Evolutionary conservation across 35 echinoderm and acorn worm species (phyloP), one percentile per base, ranked within the genome.

Genomic region (Heliocidaris erythrogramma): DNA sequence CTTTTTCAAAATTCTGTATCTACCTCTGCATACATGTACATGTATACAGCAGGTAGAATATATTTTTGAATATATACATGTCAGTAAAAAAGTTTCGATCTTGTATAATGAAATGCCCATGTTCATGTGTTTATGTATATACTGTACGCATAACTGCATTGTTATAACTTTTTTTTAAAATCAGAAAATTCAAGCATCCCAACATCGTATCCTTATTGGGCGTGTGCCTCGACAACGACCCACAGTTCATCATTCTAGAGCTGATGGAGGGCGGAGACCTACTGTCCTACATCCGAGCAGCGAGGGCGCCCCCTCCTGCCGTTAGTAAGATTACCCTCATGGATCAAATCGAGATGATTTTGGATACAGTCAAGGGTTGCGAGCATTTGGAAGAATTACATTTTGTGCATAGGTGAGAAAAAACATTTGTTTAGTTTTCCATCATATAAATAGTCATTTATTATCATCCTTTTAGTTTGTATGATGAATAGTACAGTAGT

Each of bases 181-280:
- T 78, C 96, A 99, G 98, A 65, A 99, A 99, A 85, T 99, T 99
- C 94, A 95, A 99, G 53, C 94, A 99, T 94, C 93, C 95, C 32
- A 95, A 99, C 89, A 99, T 99, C 71, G 94, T 99, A 24, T 48
- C 71, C 4, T 91, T 99, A 17, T 95, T 99, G 5, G 98, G 98
- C 7, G 98, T 99, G 30, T 99, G 98, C 86, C 94, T 99, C 13
- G 96, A 99, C 95, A 99, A 99, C 49, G 98, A 99, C 92, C 98
- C 98, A 48, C 97, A 99, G 48, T 99, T 94, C 92, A 97, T 99
- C 32, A 97, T 99, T 90, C 88, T 97, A 30, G 98, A 99, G 96
- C 52, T 99, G 97, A 99, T 99, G 98, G 98, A 97, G 93, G 98
- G 97, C 5, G 98, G 98, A 89, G 98, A 99, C 49, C 95, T 99